Percentiles rank a stretch among this genome's conserved stretches.
Evolutionary conservation across 2,797 vertebrate species (phyloP).

Genomic region (Urocyon cinereoargenteus): DNA sequence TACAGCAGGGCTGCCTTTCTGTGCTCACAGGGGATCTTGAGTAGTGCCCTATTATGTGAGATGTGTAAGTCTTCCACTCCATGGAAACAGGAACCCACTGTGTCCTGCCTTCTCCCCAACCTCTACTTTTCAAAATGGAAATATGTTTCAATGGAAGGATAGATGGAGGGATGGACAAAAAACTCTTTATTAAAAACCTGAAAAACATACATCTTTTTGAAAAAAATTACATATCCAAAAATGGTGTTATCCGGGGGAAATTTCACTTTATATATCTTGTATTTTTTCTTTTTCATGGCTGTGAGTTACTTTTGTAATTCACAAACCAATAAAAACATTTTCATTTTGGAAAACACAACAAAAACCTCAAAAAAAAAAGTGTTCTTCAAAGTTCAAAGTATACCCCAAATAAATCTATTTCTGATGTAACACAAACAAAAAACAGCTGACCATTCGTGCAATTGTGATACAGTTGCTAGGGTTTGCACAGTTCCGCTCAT

Average conservation of each 20-base stretch:
- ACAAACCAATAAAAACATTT: conserved; percentile 36
- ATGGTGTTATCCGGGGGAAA: background rate
- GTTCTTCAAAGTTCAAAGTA: background rate
- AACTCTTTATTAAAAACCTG: background rate
- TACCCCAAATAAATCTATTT: conserved; percentile 5
- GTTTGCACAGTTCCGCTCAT: conserved; percentile 28
- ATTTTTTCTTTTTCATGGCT: conserved; percentile 14
- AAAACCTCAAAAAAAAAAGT: background rate
- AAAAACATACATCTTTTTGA: background rate
- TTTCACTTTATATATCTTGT: background rate
- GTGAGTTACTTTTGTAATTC: conserved; percentile 38
- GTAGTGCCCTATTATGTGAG: no score
- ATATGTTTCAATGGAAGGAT: rapidly evolving
- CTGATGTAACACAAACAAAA: conserved; percentile 28
- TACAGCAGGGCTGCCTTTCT: background rate
- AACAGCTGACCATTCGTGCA: background rate
- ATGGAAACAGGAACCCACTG: background rate
- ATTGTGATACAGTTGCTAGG: background rate
- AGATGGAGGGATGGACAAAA: rapidly evolving
- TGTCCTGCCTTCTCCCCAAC: background rate
- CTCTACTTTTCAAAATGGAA: background rate
- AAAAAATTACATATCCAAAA: background rate
- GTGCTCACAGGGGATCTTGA: background rate
- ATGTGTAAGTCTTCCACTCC: background rate
- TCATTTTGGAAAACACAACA: conserved; percentile 1